phyloP scores from a whole-genome alignment of 1,140 invertebrate genomes.

The Camponotus vicinus region DNA sequence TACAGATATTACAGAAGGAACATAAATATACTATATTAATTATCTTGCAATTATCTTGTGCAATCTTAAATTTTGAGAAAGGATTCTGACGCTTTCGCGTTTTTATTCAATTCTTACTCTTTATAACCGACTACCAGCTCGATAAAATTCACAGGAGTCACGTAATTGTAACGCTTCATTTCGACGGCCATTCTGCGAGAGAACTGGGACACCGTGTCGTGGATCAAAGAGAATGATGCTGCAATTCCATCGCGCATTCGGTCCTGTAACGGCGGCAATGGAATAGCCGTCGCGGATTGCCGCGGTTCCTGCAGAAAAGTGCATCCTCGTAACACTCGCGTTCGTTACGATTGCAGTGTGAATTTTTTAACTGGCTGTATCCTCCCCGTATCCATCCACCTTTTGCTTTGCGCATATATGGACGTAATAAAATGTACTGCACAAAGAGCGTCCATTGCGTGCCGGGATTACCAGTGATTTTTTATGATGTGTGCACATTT shows the following conservation, averaged over 20 bases:
- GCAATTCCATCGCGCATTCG: slow-evolving; percentile 88
- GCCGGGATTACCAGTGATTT: slow-evolving; percentile 22
- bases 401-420: neutral
- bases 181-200: slow-evolving; percentile 91
- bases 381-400: neutral
- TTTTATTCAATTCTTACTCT: slow-evolving; percentile 85
- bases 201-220: slow-evolving; percentile 91
- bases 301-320: slow-evolving; percentile 65
- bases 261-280: slow-evolving; percentile 85
- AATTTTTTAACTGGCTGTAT: slow-evolving; percentile 51
- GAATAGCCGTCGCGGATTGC: slow-evolving; percentile 55
- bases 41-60: neutral
- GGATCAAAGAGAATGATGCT: slow-evolving; percentile 92
- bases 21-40: neutral
- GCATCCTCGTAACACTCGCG: slow-evolving; percentile 36
- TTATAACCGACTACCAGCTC: slow-evolving; percentile 94
- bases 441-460: slow-evolving; percentile 25
- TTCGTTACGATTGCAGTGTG: slow-evolving; percentile 34
- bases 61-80: neutral
- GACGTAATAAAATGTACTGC: slow-evolving; percentile 22
- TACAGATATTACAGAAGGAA: neutral
- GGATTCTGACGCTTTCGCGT: neutral
- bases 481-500: neutral
- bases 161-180: slow-evolving; percentile 94
- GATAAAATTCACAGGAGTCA: slow-evolving; percentile 94